Base-by-base conservation (phyloP, 2,888 invertebrate genomes). In the Amorpha juglandis region DNA sequence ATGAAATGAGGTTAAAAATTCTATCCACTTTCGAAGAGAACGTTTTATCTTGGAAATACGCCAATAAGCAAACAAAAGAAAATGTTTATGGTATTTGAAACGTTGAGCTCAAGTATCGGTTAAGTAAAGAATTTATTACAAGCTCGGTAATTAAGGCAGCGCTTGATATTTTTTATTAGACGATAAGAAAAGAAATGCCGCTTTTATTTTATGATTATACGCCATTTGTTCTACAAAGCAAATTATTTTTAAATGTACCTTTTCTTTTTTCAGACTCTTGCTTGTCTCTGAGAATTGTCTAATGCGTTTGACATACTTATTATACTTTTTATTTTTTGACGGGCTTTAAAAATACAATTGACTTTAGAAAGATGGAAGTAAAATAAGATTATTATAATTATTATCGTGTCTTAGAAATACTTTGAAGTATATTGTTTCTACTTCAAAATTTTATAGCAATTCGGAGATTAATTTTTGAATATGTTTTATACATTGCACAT, bases 31-130 rank as follows among this genome's bases (percentile, higher is more conserved):
- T 16, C n/a, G 14, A 52, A 8, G 11, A 35, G 35, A 55, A 16
- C 42, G 38, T 58, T 11, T n/a, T 8, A 42, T 33, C 27, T 14
- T 14, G 45, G 62, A 68, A 67, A 62, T 48, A 47, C 63, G 14
- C 63, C 38, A n/a, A 69, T 68, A 68, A 70, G 68, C 51, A 63
- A 74, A 75, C 70, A 74, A 74, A 72, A 73, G 73, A 71, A 73
- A 74, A 63, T 67, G 69, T 69, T 73, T 67, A 70, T 65, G 64
- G 67, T 70, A 70, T 70, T 70, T 67, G 63, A 68, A 74, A 71
- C 48, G 58, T 65, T 66, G 45, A 73, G 66, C 52, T 68, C 65
- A 70, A 73, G 52, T 68, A 63, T 63, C 38, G 66, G 52, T 68
- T 63, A 68, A 71, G 70, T 71, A 70, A 72, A 67, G 68, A 67